These are phyloP conservation scores for Oryctolagus cuniculus DNA, from an alignment of 2,113 vertebrate species.

Conservation along the genomic window DNA sequence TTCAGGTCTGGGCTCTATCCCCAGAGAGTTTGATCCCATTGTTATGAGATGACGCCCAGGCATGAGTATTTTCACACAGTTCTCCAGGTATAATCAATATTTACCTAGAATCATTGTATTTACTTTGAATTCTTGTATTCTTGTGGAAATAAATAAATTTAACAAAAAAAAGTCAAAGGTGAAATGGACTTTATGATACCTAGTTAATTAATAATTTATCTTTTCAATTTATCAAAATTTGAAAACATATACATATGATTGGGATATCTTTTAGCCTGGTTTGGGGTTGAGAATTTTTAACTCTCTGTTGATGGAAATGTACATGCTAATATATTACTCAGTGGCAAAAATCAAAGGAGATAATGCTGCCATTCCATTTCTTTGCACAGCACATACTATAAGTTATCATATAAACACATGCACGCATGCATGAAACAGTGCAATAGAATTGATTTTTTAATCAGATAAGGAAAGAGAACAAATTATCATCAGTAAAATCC, in stretches of 20 bases:
- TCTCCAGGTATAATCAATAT: background rate
- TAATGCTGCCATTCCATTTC: background rate
- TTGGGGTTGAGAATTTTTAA: background rate
- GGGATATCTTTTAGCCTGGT: background rate
- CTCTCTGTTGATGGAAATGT: background rate
- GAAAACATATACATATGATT: background rate
- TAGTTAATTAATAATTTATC: background rate
- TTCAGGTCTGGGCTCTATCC: rapidly evolving
- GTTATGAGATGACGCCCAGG: background rate
- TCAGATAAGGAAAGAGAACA: slow-evolving; percentile 66
- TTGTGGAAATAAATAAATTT: slow-evolving; percentile 11
- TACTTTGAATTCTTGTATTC: background rate
- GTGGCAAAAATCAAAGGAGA: slow-evolving; percentile 27
- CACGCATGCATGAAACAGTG: slow-evolving; percentile 61
- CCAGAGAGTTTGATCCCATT: background rate
- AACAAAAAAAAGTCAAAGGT: background rate
- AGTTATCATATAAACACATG: background rate
- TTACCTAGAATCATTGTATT: no score
- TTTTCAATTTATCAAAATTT: slow-evolving; percentile 16
- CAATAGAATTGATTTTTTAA: slow-evolving; percentile 78
- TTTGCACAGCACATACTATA: slow-evolving; percentile 6
- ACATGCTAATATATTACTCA: background rate
- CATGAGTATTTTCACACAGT: background rate
- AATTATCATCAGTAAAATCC: slow-evolving; percentile 57
- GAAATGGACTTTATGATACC: background rate